Base-by-base conservation (phyloP, 2,888 invertebrate genomes). In the Andrena hattorfiana region DNA sequence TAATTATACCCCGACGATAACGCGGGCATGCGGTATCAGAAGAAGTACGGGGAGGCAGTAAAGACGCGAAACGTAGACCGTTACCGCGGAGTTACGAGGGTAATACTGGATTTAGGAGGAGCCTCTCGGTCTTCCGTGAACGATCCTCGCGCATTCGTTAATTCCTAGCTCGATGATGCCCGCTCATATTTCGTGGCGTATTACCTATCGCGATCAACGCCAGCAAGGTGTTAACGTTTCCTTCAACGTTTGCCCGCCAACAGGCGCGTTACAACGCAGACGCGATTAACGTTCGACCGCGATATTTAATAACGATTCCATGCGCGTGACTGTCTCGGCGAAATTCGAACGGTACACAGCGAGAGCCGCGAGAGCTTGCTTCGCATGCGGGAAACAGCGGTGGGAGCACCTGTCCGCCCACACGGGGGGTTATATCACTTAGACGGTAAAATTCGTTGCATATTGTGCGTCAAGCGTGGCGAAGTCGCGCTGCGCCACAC, bases 341-440 rank as follows among this genome's bases (percentile, higher is more conserved):
- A 30, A 35, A 78, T 79, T 71, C 42, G 42, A 48, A 69, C 49
- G 10, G 35, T 48, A 20, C 42, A 7, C 28, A 23, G 16, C 6
- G 20, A 8, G n/a, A 23, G 35, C 6, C 42, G 49, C 26, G 30
- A 30, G 20, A 30, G 20, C 32, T 81, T 49, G 81, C 54, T 70
- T 70, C 74, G 48, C 81, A 66, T 64, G 74, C 74, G 51, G 60
- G 56, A 54, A 72, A 60, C 81, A 20, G 32, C 60, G 59, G 28
- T 20, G 54, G 56, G 60, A 66, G 60, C 85, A 88, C 85, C 90
- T 90, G 92, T 86, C 90, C 90, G 90, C 81, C 86, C 83, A 71
- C 84, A 89, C 84, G 77, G 83, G 81, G 79, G 77, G 79, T 85
- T 87, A 73, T 87, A 90, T 86, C 86, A 91, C 91, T 91, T 90